Evolutionary conservation across 1,140 invertebrate species (phyloP), one percentile per base, ranked within the genome.

Genomic region (Dermatophagoides farinae): DNA sequence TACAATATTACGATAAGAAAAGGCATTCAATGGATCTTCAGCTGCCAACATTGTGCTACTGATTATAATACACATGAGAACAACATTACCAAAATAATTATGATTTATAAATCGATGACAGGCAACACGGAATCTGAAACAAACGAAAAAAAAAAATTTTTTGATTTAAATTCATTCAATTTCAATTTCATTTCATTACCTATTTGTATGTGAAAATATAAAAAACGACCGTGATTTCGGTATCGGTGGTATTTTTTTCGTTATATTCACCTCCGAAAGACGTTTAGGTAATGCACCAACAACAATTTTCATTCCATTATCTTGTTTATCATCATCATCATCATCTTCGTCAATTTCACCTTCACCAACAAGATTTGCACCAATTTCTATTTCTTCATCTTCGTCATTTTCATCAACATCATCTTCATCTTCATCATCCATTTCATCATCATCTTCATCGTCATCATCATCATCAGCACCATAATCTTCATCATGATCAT

Each of bases 71-170:
- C 95, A 98, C 9, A 84, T 84, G 44, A 99, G 75, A 66, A 99
- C 93, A 62, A 95, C 79, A 75, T 99, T 99, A 25, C 88, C 81
- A 71, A 98, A 99, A 67, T 89, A 84, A 57, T 82, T 83, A 70
- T 98, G 93, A 72, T 97, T 97, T 69, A 88, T 92, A 61, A 97
- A 77, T 79, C 83, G 88, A 74, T 97, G 91, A 72, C 93, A 98
- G 67, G 96, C 86, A 2, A 95, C 80, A 22, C 96, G 88, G 75
- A 99, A 88, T 74, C 91, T 93, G 74, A 58, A 74, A 74, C n/a
- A 11, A 11, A 43, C 10, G 41, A 11, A 11, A 43, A n/a, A n/a
- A 43, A 43, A n/a, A n/a, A 11, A 11, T 43, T 11, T 65, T 65
- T 62, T 60, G 43, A 63, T 39, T 63, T 44, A 65, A 57, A 20